Evolutionary conservation across 64 coral and sea anemone species (phyloP).

Genomic region (Catalaphyllia jardinei): DNA sequence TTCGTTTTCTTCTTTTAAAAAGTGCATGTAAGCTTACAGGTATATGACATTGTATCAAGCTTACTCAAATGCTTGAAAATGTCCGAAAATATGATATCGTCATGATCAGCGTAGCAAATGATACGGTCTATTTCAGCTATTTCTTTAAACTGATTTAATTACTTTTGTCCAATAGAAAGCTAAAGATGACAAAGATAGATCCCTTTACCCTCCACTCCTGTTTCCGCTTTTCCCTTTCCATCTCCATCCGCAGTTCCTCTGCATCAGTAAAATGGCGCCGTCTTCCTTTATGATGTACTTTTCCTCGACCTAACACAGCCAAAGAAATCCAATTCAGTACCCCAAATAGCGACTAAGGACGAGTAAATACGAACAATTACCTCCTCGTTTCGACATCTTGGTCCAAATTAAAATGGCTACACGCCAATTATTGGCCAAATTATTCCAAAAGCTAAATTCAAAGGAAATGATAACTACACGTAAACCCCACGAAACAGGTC

Average conservation of each 20-base stretch:
- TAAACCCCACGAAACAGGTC: neutral
- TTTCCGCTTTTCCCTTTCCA: constrained; percentile 85
- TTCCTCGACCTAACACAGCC: constrained; percentile 75
- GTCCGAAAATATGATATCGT: too few relatives aligned
- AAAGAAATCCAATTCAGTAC: constrained; percentile 25
- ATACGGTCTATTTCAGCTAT: neutral
- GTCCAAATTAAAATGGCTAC: neutral
- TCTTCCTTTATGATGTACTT: constrained; percentile 90
- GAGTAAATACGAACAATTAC: neutral
- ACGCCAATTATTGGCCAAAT: neutral
- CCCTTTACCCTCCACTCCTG: constrained; percentile 84
- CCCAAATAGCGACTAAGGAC: neutral
- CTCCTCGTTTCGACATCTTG: constrained; percentile 65
- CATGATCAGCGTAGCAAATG: too few relatives aligned
- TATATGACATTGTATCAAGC: neutral
- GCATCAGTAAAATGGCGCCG: constrained; percentile 94
- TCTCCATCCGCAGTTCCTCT: constrained; percentile 77
- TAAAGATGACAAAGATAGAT: neutral
- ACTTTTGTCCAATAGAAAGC: neutral
- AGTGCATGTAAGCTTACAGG: neutral
- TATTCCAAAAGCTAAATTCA: neutral
- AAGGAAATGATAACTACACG: neutral
- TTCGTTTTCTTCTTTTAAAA: neutral
- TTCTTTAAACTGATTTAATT: neutral
- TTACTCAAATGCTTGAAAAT: too few relatives aligned